Base-by-base conservation (phyloP, 2,797 vertebrate genomes). In the Brotula barbata region DNA sequence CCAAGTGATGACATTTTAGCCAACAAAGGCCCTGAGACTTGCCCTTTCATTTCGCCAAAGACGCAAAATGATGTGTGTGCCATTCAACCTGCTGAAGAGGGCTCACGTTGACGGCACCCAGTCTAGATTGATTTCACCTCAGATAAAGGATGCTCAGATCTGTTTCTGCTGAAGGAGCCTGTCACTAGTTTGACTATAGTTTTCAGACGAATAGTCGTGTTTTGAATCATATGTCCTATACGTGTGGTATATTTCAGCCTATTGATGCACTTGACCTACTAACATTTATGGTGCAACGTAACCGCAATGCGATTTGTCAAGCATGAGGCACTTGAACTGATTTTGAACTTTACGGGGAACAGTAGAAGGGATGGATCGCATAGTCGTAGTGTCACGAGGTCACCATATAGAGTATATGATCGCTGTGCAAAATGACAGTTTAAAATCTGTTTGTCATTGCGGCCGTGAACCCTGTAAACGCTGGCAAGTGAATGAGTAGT, bases 1-100 rank as follows among this genome's bases (percentile, higher is more conserved):
- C 82, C 85, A 85, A 79, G 81, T 78, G 80, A 88, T 86, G 86
- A 88, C 81, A 89, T 90, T 89, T 90, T 77, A 75, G 69, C 53
- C 50, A 58, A 86, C 83, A 84, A 89, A 84, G 65, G 77, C 71
- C 7, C 20, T 65, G 75, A 75, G 78, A 81, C 76, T 53, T 46
- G 62, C 42, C 73, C 71, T 85, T 87, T 87, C 80, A 88, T 81
- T 81, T 67, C 12, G 67, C 77, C 81, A 82, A 80, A 85, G 80
- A 73, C 56, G 17, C 63, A 71, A 74, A 81, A 84, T 87, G 77
- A 83, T 85, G 79, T 80, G 77, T 86, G 77, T 79, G 78, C 74
- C 72, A 79, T 71, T 90, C 78, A 85, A 75, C 73, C 16, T 33
- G 56, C 66, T 64, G 61, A 80, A 88, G 64, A 66, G 68, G 56